Percentiles rank a stretch among this genome's conserved stretches.
phyloP scores from a whole-genome alignment of 2,888 invertebrate species.

The Ochropleura leucogaster region DNA sequence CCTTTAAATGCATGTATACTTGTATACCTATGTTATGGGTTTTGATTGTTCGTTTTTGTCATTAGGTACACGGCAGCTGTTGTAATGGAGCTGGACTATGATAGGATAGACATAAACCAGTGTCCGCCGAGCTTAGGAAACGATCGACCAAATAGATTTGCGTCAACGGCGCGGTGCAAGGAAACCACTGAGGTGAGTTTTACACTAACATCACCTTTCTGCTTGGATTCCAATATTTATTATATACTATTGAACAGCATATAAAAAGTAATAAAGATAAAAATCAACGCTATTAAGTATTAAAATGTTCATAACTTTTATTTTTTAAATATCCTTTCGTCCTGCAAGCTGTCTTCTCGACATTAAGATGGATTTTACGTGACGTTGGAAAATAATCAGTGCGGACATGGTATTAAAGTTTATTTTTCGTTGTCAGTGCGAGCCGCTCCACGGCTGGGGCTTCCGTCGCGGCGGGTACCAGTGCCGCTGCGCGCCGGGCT shows the following conservation, averaged over 20 bases:
- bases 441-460: conserved; percentile 98
- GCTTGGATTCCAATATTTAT: neutral
- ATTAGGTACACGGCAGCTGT: conserved; percentile 96
- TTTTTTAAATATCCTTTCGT: no score
- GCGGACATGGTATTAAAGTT: neutral
- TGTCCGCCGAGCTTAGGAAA: conserved; percentile 98
- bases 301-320: no score
- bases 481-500: conserved; percentile 97
- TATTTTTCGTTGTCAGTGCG: conserved; percentile 92
- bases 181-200: conserved; percentile 95
- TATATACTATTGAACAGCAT: no score
- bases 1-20: no score
- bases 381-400: no score
- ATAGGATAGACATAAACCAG: conserved; percentile 99
- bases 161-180: conserved; percentile 97
- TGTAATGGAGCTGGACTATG: conserved; percentile 98
- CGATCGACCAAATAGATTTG: conserved; percentile 96
- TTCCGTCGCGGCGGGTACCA: conserved; percentile 98
- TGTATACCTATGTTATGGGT: neutral
- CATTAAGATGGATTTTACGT: no score
- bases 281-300: no score
- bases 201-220: neutral
- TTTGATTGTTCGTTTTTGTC: conserved; percentile 8
- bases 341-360: no score
- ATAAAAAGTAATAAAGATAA: no score